These are phyloP conservation scores for Cassiopea xamachana DNA, from an alignment of 30 jellyfish, hydroid and myxozoan genomes.

Conservation along the genomic window DNA sequence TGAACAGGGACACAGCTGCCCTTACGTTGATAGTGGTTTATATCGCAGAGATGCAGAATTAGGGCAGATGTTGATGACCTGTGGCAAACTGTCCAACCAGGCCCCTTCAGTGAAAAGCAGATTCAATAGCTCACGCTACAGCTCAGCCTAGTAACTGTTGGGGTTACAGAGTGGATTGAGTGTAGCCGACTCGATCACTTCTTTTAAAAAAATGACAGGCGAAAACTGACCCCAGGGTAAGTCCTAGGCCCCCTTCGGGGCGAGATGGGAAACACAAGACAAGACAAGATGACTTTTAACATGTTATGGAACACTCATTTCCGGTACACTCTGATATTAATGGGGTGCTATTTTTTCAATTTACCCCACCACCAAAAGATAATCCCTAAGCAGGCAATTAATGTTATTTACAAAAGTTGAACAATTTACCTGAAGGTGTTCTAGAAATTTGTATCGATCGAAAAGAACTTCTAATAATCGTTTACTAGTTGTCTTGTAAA, in stretches of 20 bases:
- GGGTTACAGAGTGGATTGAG: not conserved
- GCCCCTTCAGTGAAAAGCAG: not conserved
- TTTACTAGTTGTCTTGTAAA: constrained; percentile 91
- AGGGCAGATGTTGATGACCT: not conserved
- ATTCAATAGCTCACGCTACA: not conserved
- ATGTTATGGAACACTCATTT: too few species aligned
- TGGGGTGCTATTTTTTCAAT: too few species aligned
- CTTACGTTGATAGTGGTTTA: not conserved
- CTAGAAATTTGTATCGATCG: constrained; percentile 84
- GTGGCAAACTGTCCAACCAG: not conserved
- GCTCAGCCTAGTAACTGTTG: not conserved
- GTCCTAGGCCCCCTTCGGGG: not conserved
- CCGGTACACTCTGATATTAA: too few species aligned
- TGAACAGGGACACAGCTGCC: not conserved
- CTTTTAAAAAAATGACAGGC: not conserved
- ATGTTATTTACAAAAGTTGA: too few species aligned
- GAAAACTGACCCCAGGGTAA: not conserved
- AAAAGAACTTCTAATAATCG: constrained; percentile 89
- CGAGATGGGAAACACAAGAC: not conserved
- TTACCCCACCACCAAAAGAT: too few species aligned
- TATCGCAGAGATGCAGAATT: not conserved
- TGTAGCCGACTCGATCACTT: not conserved
- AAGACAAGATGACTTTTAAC: too few species aligned
- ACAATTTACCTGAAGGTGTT: constrained; percentile 84
- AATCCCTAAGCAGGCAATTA: too few species aligned